A percentile compares a stretch with the other conserved stretches of the same genome.
phyloP scores from a whole-genome alignment of 1,140 invertebrate genomes.

The Zaprionus tsacasi region DNA sequence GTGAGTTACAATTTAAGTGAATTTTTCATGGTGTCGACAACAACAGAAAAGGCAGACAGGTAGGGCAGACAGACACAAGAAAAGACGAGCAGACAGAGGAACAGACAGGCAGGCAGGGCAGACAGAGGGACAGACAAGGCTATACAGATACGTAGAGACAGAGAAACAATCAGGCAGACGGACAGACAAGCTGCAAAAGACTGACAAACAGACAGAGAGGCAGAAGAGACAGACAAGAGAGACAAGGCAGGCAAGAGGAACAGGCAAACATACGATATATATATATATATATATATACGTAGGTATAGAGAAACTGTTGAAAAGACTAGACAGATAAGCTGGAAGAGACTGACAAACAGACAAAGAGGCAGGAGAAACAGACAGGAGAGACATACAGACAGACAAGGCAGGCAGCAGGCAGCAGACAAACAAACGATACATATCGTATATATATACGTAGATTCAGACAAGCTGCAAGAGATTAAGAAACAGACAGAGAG shows the following conservation, averaged over 20 bases:
- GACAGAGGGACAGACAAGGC: constrained; percentile 2
- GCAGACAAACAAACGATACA: too few relatives aligned
- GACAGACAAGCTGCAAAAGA: neutral
- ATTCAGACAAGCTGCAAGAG: too few relatives aligned
- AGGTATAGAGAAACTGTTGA: too few relatives aligned
- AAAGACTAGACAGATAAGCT: too few relatives aligned
- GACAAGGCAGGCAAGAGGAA: too few relatives aligned
- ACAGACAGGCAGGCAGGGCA: neutral
- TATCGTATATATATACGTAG: too few relatives aligned
- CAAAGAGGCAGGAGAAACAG: neutral
- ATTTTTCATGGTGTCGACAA: constrained; percentile 60
- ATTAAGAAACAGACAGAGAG: too few relatives aligned
- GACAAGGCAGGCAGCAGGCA: too few relatives aligned
- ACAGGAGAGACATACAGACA: too few relatives aligned
- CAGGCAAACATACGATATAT: too few relatives aligned
- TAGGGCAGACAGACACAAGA: neutral
- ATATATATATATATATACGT: too few relatives aligned
- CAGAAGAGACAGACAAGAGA: neutral
- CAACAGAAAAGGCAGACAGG: constrained; percentile 5
- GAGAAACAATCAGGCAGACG: neutral
- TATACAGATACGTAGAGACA: neutral
- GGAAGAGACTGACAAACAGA: neutral
- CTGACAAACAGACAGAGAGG: too few relatives aligned
- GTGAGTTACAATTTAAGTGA: constrained; percentile 74
- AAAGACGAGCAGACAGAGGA: neutral